These are phyloP conservation scores for Papilio dardanus DNA, from an alignment of 1,140 invertebrate species.

Conservation along the genomic window DNA sequence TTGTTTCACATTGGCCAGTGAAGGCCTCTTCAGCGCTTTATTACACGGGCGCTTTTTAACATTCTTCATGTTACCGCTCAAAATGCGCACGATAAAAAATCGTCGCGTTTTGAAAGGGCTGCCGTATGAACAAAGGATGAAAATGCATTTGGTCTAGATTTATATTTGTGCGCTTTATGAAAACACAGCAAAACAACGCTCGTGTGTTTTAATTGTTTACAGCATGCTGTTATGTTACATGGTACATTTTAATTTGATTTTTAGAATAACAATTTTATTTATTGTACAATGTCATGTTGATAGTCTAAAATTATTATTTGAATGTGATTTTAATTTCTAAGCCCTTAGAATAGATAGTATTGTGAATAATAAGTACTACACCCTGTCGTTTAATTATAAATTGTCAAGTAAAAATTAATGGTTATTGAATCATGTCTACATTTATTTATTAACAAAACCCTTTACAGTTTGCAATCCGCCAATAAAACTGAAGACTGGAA, in stretches of 20 bases:
- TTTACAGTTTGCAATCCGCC: not conserved
- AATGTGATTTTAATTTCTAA: conserved; percentile 31
- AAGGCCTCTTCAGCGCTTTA: too few relatives aligned
- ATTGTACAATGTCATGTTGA: not conserved
- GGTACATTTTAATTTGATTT: conserved; percentile 22
- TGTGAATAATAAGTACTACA: conserved; percentile 19
- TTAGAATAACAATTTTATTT: conserved; percentile 8
- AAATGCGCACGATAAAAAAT: too few relatives aligned
- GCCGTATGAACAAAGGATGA: too few relatives aligned
- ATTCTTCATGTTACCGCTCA: too few relatives aligned
- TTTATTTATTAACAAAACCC: not conserved
- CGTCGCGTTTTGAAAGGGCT: too few relatives aligned
- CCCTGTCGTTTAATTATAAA: not conserved
- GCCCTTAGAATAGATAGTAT: conserved; percentile 23
- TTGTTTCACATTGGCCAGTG: not conserved
- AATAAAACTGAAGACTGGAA: not conserved
- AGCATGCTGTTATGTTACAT: not conserved
- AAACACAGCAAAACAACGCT: too few relatives aligned
- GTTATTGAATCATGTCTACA: not conserved
- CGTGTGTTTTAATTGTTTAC: not conserved
- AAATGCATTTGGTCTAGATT: too few relatives aligned
- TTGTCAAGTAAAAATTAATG: conserved; percentile 22
- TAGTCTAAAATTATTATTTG: conserved; percentile 18
- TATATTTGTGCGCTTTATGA: too few relatives aligned
- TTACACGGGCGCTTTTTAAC: too few relatives aligned